Percentiles rank a stretch among this genome's conserved stretches.
Conservation (phyloP, 2,888 invertebrate species). For the Aphodius sticticus region DNA sequence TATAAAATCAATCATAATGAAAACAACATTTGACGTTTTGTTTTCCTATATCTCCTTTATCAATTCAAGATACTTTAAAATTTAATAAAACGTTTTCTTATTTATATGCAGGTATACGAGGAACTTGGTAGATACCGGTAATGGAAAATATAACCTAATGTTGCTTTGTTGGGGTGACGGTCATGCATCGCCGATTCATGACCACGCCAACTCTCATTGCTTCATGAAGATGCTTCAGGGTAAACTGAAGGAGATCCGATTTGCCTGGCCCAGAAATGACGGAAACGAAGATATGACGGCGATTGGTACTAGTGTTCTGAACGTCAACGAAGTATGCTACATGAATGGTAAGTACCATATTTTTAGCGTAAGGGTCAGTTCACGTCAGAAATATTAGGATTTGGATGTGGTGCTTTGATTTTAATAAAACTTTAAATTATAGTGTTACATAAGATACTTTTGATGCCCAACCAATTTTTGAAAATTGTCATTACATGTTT, state of each 20-base stretch:
- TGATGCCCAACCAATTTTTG: too few relatives aligned
- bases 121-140: constrained; percentile 94
- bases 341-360: constrained; percentile 82
- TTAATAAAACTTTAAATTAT: too few relatives aligned
- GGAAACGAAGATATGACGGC: constrained; percentile 57
- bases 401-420: too few relatives aligned
- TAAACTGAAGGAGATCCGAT: constrained; percentile 82
- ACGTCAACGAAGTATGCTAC: constrained; percentile 86
- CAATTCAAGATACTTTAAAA: not conserved
- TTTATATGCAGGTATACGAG: constrained; percentile 81
- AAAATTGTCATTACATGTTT: too few relatives aligned
- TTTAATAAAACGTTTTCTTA: not conserved
- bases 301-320: constrained; percentile 70
- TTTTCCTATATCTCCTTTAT: not conserved
- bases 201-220: constrained; percentile 95
- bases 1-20: too few relatives aligned
- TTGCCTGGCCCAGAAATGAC: constrained; percentile 76
- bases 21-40: not conserved
- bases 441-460: too few relatives aligned
- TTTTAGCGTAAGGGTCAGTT: not conserved
- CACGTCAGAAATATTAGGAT: too few relatives aligned
- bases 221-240: constrained; percentile 96
- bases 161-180: constrained; percentile 98
- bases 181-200: constrained; percentile 94
- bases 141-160: constrained; percentile 97